Evolutionary conservation across 2,888 invertebrate species (phyloP), one percentile per base, ranked within the genome.

Genomic region (Chrysolina haemoptera): DNA sequence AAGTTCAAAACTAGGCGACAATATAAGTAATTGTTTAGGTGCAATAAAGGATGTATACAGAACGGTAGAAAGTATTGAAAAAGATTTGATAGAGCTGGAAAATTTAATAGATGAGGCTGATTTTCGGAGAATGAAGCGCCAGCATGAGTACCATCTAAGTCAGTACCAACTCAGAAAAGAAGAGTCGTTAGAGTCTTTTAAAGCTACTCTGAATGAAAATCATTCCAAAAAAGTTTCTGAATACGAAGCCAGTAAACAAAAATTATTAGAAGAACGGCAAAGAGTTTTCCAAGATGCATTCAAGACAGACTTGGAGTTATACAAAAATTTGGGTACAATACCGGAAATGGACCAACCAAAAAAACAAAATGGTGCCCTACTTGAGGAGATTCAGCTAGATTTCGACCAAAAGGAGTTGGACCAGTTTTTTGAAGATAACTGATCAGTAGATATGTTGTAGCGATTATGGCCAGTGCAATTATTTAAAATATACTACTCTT

Each of bases 211-310:
- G 62, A 90, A 91, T 11, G 87, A 86, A 6, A 90, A 92, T 66
- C 92, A 93, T 82, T 88, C 90, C 11, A 87, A 90, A 46, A 90
- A 90, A 84, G 89, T 93, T 0, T 84, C 88, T n/a, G 87, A 89
- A 41, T 88, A 89, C 76, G 94, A 94, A 82, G 89, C 89, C 35
- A 90, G 89, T 65, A 89, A 92, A 72, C 89, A 90, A 70, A 87
- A 88, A 78, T 85, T 90, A 9, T 88, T 93, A 79, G 90, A 90
- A 79, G 94, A 94, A 83, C 88, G 93, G 43, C 93, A 93, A 81
- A 91, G 91, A 74, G 92, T 92, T 0, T 94, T 93, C 81, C 91
- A 92, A 80, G 91, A 93, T 84, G 93, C 92, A 12, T 94, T 94
- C 82, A 91, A 91, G 83, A 90, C 89, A 80, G 94, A 94, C 85